phyloP scores from a whole-genome alignment of 2,113 vertebrate genomes.

The Egretta garzetta region DNA sequence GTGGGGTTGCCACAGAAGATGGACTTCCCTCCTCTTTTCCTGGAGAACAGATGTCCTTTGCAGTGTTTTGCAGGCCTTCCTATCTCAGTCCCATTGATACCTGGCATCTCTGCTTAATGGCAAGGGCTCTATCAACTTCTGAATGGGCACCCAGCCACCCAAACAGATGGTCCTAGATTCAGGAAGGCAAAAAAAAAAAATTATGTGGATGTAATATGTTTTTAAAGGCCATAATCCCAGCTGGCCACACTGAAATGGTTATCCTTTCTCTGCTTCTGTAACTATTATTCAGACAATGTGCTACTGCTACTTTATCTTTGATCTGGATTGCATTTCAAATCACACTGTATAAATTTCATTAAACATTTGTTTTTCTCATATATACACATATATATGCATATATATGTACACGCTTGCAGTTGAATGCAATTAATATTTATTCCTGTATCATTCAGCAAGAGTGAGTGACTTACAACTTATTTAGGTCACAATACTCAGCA shows the following conservation, averaged over 20 bases:
- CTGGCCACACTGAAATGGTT: neutral
- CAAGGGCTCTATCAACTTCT: conserved; percentile 38
- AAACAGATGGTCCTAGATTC: conserved; percentile 56
- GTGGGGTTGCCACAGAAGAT: conserved; percentile 59
- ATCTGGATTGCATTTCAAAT: neutral
- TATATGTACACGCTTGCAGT: neutral
- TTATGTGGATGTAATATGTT: conserved; percentile 4
- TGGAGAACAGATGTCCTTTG: conserved; percentile 63
- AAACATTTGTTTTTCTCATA: neutral
- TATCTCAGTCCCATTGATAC: conserved; percentile 46
- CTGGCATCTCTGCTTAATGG: conserved; percentile 57
- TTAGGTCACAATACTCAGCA: neutral
- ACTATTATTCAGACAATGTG: neutral
- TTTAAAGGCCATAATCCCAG: conserved; percentile 17
- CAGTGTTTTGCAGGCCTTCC: conserved; percentile 30
- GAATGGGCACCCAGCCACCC: conserved; percentile 25
- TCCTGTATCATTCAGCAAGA: neutral
- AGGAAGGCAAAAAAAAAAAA: neutral
- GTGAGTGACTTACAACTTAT: neutral
- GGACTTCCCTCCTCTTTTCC: conserved; percentile 57
- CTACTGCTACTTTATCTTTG: neutral
- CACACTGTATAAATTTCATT: neutral
- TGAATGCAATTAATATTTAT: neutral
- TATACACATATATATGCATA: neutral
- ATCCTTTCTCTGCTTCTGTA: neutral